Percentiles rank a stretch among this genome's conserved stretches.
Evolutionary conservation across 1,140 invertebrate species (phyloP).

Genomic region (Palaemon carinicauda): DNA sequence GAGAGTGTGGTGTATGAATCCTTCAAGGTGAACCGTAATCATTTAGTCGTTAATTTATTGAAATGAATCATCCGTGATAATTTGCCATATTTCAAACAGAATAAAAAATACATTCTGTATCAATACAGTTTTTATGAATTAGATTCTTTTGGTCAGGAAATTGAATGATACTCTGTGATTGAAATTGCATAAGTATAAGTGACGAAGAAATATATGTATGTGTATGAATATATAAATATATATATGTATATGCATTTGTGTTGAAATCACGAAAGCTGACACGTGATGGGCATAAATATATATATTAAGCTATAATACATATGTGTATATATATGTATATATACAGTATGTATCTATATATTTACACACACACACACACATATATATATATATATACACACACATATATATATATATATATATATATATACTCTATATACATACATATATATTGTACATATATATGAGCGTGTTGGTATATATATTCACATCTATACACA

Average conservation of each 20-base stretch:
- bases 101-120: too few species aligned
- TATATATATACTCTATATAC: not conserved
- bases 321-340: not conserved
- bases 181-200: not conserved
- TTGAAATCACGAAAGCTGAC: too few species aligned
- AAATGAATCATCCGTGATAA: too few species aligned
- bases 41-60: too few species aligned
- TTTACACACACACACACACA: not conserved
- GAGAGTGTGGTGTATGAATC: not conserved
- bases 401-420: not conserved
- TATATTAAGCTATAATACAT: not conserved
- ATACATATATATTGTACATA: not conserved
- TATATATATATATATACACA: not conserved
- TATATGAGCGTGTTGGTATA: not conserved
- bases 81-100: too few species aligned
- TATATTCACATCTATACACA: too few species aligned
- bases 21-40: not conserved
- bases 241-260: not conserved
- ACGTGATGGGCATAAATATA: not conserved
- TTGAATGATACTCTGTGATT: too few species aligned
- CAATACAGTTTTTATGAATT: too few species aligned
- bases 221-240: not conserved
- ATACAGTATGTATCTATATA: not conserved
- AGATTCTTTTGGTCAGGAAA: too few species aligned
- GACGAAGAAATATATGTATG: not conserved